Evolutionary conservation across 2,888 invertebrate species (phyloP).

Genomic region (Platypus cylindrus): DNA sequence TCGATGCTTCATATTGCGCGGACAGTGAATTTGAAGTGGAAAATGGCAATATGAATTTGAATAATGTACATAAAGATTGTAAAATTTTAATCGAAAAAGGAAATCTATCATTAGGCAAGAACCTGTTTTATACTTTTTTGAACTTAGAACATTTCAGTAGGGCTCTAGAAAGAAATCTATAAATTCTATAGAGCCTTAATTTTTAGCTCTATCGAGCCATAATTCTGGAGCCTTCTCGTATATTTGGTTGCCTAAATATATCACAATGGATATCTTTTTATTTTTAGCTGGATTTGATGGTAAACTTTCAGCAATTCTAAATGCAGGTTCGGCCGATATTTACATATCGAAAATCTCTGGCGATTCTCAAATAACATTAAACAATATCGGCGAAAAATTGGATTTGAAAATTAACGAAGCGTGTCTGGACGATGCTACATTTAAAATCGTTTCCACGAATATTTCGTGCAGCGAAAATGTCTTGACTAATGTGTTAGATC

Average conservation of each 20-base stretch:
- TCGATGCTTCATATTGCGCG: conserved; percentile 27
- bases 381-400: conserved; percentile 24
- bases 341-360: conserved; percentile 28
- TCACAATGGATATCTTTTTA: not conserved
- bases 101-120: conserved; percentile 23
- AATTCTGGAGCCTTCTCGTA: too few species aligned
- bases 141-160: too few species aligned
- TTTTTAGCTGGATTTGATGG: conserved; percentile 33
- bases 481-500: conserved; percentile 16
- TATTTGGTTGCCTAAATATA: too few species aligned
- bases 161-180: too few species aligned
- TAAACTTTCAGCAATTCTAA: conserved; percentile 24
- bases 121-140: conserved; percentile 2
- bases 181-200: too few species aligned
- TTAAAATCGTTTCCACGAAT: conserved; percentile 19
- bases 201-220: too few species aligned
- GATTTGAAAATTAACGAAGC: conserved; percentile 26
- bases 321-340: conserved; percentile 26
- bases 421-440: conserved; percentile 23
- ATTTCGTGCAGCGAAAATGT: conserved; percentile 16
- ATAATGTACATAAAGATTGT: conserved; percentile 27
- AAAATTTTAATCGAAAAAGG: conserved; percentile 24
- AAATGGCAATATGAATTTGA: conserved; percentile 25
- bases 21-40: conserved; percentile 22
- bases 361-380: conserved; percentile 25